Evolutionary conservation across 1,140 invertebrate genomes (phyloP).

Genomic region (Probaryconus sp.): DNA sequence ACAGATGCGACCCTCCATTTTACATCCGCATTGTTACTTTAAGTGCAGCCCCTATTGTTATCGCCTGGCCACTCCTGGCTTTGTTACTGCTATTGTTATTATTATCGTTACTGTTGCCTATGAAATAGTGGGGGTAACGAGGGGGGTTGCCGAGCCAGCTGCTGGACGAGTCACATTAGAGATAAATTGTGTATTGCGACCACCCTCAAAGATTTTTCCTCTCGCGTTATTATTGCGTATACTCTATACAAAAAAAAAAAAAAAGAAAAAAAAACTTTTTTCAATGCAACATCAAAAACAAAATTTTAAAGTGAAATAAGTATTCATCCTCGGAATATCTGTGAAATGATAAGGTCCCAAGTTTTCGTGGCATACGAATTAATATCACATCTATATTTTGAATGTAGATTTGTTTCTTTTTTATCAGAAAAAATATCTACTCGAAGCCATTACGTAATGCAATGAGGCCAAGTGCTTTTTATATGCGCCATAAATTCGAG

Average conservation of each 20-base stretch:
- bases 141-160: conserved; percentile 64
- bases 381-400: no score
- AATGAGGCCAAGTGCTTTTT: conserved; percentile 51
- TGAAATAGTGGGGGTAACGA: conserved; percentile 58
- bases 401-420: no score
- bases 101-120: conserved; percentile 75
- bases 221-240: conserved; percentile 19
- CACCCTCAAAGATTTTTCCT: conserved; percentile 37
- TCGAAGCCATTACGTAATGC: conserved; percentile 47
- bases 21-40: conserved; percentile 76
- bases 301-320: no score
- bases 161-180: conserved; percentile 61
- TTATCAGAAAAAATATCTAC: no score
- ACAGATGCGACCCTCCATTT: conserved; percentile 77
- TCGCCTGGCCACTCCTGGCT: conserved; percentile 68
- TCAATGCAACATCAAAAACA: no score
- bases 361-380: no score
- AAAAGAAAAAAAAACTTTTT: conserved; percentile 19
- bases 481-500: conserved; percentile 51
- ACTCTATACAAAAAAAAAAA: no score
- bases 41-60: conserved; percentile 75
- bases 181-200: conserved; percentile 53
- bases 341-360: no score
- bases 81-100: conserved; percentile 75
- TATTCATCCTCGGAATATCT: no score